phyloP scores from a whole-genome alignment of 92 coral and sea anemone genomes.

The Phenganax stokvisi region DNA sequence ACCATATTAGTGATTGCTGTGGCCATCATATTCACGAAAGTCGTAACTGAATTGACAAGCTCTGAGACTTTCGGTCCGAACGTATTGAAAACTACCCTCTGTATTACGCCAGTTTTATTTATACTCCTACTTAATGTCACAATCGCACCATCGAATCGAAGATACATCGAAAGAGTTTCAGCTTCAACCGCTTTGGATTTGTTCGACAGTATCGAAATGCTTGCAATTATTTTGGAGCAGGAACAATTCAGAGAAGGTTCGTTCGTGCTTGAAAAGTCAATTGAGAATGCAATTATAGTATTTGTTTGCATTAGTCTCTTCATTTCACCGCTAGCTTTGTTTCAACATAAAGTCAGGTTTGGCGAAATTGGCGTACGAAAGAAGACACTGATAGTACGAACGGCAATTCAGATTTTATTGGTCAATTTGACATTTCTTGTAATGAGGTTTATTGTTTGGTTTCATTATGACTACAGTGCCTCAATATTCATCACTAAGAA shows the following conservation, averaged over 20 bases:
- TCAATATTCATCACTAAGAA: conserved; percentile 59
- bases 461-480: conserved; percentile 44
- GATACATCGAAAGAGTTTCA: conserved; percentile 22
- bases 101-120: conserved; percentile 56
- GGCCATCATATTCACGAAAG: conserved; percentile 28
- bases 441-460: conserved; percentile 43
- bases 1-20: conserved; percentile 23
- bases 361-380: conserved; percentile 12
- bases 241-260: neutral
- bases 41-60: conserved; percentile 40
- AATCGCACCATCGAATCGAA: conserved; percentile 34
- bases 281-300: conserved; percentile 17
- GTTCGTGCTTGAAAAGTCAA: neutral
- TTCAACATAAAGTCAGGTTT: conserved; percentile 36
- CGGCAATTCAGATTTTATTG: conserved; percentile 17
- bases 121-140: conserved; percentile 55
- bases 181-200: conserved; percentile 17
- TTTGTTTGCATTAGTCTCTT: conserved; percentile 30
- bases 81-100: conserved; percentile 54
- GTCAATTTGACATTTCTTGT: conserved; percentile 48
- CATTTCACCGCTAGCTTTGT: conserved; percentile 41
- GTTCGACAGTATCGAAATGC: conserved; percentile 38
- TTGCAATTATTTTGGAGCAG: conserved; percentile 21
- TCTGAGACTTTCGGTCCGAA: conserved; percentile 56
- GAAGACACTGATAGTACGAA: neutral